A percentile compares a stretch with the other conserved stretches of the same genome.
Evolutionary conservation across 2,888 invertebrate species (phyloP).

Genomic region (Polyploca ridens): DNA sequence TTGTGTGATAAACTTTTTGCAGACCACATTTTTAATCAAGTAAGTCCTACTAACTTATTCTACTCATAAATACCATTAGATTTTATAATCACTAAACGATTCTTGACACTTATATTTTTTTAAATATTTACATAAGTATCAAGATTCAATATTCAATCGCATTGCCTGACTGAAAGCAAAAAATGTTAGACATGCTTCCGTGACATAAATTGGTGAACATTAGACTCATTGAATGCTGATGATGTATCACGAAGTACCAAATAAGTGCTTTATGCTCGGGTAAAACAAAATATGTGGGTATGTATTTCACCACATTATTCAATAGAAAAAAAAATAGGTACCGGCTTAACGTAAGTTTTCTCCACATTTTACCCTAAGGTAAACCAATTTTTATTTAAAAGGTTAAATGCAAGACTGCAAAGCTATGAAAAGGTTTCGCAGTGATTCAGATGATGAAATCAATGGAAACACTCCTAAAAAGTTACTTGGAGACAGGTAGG

Average conservation of each 20-base stretch:
- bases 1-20: slow-evolving; percentile 17
- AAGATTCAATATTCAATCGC: not conserved
- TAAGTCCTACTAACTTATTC: slow-evolving; percentile 16
- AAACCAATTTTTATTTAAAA: slow-evolving; percentile 32
- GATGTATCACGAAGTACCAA: too few relatives aligned
- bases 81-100: not conserved
- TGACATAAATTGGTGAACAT: slow-evolving; percentile 5
- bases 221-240: not conserved
- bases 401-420: slow-evolving; percentile 49
- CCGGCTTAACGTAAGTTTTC: not conserved
- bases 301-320: not conserved
- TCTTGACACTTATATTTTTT: not conserved
- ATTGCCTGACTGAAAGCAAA: not conserved
- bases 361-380: not conserved
- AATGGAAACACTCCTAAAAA: slow-evolving; percentile 67
- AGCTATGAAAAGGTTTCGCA: slow-evolving; percentile 65
- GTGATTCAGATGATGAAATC: slow-evolving; percentile 59
- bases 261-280: too few relatives aligned
- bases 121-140: too few relatives aligned
- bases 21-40: slow-evolving; percentile 14
- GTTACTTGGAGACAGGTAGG: slow-evolving; percentile 62
- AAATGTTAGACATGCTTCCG: slow-evolving; percentile 6
- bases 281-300: not conserved
- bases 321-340: not conserved
- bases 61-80: not conserved